Conservation (phyloP, 2,113 vertebrate genomes). For the Dromiciops gliroides region DNA sequence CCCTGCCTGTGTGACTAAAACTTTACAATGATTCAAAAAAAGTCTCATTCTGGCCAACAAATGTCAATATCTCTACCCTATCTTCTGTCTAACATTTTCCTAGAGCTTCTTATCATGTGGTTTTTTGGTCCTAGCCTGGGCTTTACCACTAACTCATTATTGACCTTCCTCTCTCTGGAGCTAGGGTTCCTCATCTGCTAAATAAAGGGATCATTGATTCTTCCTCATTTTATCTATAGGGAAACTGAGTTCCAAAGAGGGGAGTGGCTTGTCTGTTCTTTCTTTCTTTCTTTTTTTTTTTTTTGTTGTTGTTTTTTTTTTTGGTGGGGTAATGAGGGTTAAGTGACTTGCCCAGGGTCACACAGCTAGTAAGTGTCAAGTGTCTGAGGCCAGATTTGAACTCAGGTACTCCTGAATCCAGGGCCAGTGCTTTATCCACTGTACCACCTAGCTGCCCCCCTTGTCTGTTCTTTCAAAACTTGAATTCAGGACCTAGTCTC, state of each 20-base stretch:
- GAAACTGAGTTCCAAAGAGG: background rate
- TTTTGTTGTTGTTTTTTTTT: too few relatives aligned
- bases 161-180: background rate
- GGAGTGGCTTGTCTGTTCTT: background rate
- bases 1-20: background rate
- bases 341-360: too few relatives aligned
- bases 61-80: background rate
- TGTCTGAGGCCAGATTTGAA: too few relatives aligned
- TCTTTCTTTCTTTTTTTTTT: too few relatives aligned
- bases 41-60: background rate
- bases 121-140: too few relatives aligned
- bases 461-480: background rate
- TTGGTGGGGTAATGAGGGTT: too few relatives aligned
- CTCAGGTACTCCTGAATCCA: too few relatives aligned
- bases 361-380: too few relatives aligned
- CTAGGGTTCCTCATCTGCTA: background rate
- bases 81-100: background rate
- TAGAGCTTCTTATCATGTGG: background rate
- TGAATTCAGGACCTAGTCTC: background rate
- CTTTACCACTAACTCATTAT: background rate
- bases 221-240: background rate
- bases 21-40: background rate
- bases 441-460: too few relatives aligned
- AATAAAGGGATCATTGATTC: background rate
- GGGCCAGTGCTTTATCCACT: too few relatives aligned